Base-by-base conservation (phyloP, 92 coral and sea anemone species). In the Muricea muricata region DNA sequence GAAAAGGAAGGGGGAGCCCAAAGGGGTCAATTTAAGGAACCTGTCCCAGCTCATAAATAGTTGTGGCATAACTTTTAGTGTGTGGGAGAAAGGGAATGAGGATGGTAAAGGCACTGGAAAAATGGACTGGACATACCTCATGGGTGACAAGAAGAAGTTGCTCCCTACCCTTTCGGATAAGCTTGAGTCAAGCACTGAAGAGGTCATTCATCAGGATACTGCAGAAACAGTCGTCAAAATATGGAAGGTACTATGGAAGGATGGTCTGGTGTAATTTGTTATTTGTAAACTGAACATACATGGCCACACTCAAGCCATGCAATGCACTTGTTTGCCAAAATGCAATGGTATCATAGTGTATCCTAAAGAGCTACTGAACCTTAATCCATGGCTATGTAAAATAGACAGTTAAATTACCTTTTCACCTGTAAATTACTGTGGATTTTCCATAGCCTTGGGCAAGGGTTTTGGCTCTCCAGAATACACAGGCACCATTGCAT, bases 221-320 rank as follows among this genome's bases (percentile, higher is more conserved):
- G 48, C 66, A n/a, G 82, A 41, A 30, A 86, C 86, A 20, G 88
- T 90, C n/a, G 71, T 82, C 65, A 86, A 82, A 61, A 70, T 86
- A 26, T 90, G 93, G 93, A 77, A 80, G 90, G 90, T 90, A 50
- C 31, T 20, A 60, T 58, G n/a, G n/a, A n/a, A n/a, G n/a, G n/a
- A n/a, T n/a, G n/a, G n/a, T n/a, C n/a, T n/a, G n/a, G n/a, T n/a
- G n/a, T n/a, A n/a, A n/a, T n/a, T n/a, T n/a, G n/a, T 7, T 25
- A 7, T 68, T 68, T 35, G 4, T 18, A 48, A 18, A 48, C 50
- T 10, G 6, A 55, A 55, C 24, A n/a, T n/a, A n/a, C 24, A 6
- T 55, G 7, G 8, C 65, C 32, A 7, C n/a, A 55, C 17, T 10
- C n/a, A 7, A 6, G 7, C 65, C 24, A 55, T 55, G n/a, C 17